Conservation (phyloP, 2,888 invertebrate species). For the Spialia ferax region DNA sequence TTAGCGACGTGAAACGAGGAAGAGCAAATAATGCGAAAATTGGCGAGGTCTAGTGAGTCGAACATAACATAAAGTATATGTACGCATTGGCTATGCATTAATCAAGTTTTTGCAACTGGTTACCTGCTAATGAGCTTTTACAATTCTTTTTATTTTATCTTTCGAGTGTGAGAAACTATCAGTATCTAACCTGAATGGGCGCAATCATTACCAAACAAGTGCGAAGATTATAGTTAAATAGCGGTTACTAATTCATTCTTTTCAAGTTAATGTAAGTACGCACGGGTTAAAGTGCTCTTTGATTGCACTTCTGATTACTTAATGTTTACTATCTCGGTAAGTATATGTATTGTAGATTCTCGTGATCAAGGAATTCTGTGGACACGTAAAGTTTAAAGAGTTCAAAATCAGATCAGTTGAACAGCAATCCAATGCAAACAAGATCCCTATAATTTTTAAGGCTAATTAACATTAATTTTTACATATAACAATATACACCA, state of each 20-base stretch:
- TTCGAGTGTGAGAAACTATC: constrained; percentile 32
- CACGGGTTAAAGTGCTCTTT: background rate
- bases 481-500: too few relatives aligned
- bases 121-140: constrained; percentile 30
- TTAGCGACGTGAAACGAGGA: constrained; percentile 32
- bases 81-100: constrained; percentile 19
- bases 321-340: background rate
- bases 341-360: too few relatives aligned
- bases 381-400: too few relatives aligned
- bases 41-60: constrained; percentile 29
- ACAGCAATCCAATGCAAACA: too few relatives aligned
- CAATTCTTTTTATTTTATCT: constrained; percentile 33
- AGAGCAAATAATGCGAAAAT: constrained; percentile 35
- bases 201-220: constrained; percentile 4
- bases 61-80: background rate
- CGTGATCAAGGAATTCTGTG: too few relatives aligned
- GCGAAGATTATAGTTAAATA: background rate
- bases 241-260: constrained; percentile 6
- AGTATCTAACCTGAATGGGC: constrained; percentile 13
- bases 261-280: constrained; percentile 1
- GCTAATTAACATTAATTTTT: too few relatives aligned
- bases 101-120: constrained; percentile 18
- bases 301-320: background rate
- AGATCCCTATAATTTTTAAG: too few relatives aligned
- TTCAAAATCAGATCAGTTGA: too few relatives aligned